Conservation (phyloP, 2,888 invertebrate species). For the Drosophila cognata region DNA sequence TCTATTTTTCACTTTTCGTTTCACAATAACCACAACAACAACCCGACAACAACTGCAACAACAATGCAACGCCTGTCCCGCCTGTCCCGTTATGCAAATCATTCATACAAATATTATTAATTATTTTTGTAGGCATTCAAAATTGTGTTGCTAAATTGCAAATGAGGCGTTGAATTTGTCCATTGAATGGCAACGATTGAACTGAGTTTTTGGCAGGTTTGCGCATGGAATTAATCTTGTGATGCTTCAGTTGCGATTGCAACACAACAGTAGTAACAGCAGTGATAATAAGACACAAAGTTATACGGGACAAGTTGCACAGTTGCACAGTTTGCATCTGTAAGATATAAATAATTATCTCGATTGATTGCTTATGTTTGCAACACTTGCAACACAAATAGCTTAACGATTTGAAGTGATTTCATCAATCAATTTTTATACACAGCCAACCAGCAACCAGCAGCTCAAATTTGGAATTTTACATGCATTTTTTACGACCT, state of each 20-base stretch:
- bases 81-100: conserved; percentile 31
- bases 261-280: too few relatives aligned
- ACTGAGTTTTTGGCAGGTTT: too few relatives aligned
- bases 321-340: too few relatives aligned
- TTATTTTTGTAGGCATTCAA: too few relatives aligned
- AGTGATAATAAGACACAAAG: too few relatives aligned
- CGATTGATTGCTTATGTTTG: not conserved
- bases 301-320: too few relatives aligned
- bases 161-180: too few relatives aligned
- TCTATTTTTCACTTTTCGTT: conserved; percentile 25
- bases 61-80: not conserved
- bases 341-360: too few relatives aligned
- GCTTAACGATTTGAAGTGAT: conserved; percentile 15
- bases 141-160: too few relatives aligned
- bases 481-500: conserved; percentile 23
- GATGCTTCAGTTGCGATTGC: too few relatives aligned
- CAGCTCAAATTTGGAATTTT: not conserved
- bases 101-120: conserved; percentile 36
- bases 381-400: conserved; percentile 9
- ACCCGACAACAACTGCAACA: not conserved
- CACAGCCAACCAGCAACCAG: not conserved
- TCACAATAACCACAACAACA: conserved; percentile 6
- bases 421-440: not conserved
- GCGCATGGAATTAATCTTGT: too few relatives aligned
- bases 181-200: too few relatives aligned